Conservation (phyloP, 1,140 invertebrate genomes). For the Rhizoglyphus robini region DNA sequence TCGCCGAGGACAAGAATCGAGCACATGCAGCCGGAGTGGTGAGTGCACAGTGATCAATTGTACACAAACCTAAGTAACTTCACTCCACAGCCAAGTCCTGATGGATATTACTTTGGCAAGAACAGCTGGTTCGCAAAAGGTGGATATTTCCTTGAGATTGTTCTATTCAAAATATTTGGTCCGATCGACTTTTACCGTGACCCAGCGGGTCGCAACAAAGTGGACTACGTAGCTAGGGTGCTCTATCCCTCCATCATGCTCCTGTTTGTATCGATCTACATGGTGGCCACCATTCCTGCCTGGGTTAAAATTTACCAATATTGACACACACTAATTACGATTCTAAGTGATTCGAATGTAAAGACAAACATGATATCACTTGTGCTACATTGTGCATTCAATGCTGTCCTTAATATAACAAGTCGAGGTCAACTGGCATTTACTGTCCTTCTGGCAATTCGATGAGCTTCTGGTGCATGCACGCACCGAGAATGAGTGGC, state of each 20-base stretch:
- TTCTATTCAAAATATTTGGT: neutral
- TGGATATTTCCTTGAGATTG: neutral
- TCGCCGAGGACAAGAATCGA: constrained; percentile 15
- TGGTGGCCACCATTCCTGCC: neutral
- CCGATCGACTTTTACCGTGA: neutral
- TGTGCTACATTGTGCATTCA: too few species aligned
- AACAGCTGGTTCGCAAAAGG: neutral
- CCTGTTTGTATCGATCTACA: neutral
- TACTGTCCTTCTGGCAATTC: too few species aligned
- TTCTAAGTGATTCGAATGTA: too few species aligned
- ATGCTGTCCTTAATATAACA: too few species aligned
- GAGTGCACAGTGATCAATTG: neutral
- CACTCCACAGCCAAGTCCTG: neutral
- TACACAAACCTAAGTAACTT: neutral
- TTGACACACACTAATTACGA: too few species aligned
- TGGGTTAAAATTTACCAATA: constrained; percentile 5
- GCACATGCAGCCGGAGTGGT: neutral
- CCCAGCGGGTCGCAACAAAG: neutral
- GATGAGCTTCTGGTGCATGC: too few species aligned
- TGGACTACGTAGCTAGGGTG: neutral
- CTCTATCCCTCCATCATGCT: neutral
- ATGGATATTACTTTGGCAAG: constrained; percentile 13
- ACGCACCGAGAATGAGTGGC: too few species aligned
- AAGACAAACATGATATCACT: too few species aligned
- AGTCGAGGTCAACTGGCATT: too few species aligned